These are phyloP conservation scores for Desmophyllum pertusum DNA, from an alignment of 92 coral and sea anemone species.

Conservation along the genomic window DNA sequence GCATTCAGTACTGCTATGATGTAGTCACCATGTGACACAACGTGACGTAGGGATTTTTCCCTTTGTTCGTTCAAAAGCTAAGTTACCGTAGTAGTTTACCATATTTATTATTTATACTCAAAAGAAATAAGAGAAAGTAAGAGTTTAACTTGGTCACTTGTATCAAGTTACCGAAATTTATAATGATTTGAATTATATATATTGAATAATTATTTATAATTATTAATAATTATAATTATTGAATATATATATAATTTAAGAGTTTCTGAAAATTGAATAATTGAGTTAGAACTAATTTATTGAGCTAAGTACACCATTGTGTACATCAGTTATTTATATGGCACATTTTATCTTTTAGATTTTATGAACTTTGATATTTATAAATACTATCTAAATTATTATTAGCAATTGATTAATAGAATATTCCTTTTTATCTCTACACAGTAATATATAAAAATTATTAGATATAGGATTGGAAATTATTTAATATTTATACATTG, in stretches of 20 bases:
- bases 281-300: background rate
- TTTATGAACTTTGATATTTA: too few relatives aligned
- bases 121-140: background rate
- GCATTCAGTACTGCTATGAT: background rate
- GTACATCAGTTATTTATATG: too few relatives aligned
- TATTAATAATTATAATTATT: too few relatives aligned
- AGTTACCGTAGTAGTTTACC: background rate
- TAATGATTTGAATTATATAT: background rate
- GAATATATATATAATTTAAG: too few relatives aligned
- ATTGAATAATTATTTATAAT: too few relatives aligned
- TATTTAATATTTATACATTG: too few relatives aligned
- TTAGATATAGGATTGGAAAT: too few relatives aligned
- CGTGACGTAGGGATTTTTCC: background rate
- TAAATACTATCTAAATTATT: too few relatives aligned
- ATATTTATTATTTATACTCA: background rate
- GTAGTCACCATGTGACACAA: constrained; percentile 39
- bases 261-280: background rate
- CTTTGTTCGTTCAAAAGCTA: background rate
- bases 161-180: background rate
- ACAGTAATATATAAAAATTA: background rate
- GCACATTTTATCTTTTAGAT: background rate
- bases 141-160: background rate
- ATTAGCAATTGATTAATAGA: too few relatives aligned
- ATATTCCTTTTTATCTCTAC: too few relatives aligned
- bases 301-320: too few relatives aligned